Evolutionary conservation across 2,113 vertebrate genomes (phyloP).

Genomic region (Opisthocomus hoazin): DNA sequence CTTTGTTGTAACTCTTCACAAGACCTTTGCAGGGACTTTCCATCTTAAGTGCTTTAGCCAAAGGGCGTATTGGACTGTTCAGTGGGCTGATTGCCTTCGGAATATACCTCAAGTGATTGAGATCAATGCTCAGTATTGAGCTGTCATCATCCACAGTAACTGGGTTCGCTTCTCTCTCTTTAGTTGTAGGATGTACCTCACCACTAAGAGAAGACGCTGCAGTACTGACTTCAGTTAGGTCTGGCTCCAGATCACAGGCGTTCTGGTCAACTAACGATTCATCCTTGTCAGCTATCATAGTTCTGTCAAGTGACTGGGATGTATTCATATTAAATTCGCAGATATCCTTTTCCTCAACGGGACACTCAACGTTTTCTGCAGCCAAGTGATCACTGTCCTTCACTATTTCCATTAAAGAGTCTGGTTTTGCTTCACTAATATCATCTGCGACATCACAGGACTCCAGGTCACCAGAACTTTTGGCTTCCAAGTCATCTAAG

Average conservation of each 20-base stretch:
- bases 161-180: conserved; percentile 45
- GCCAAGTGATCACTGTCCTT: neutral
- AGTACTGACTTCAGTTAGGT: conserved; percentile 5
- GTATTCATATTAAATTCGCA: neutral
- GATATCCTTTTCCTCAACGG: neutral
- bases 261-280: conserved; percentile 21
- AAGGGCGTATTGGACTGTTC: conserved; percentile 84
- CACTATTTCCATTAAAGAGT: conserved; percentile 10
- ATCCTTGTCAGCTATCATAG: neutral
- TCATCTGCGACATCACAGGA: neutral
- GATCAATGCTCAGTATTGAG: conserved; percentile 87
- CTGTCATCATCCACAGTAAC: conserved; percentile 83
- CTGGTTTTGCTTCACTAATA: neutral
- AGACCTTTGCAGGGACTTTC: conserved; percentile 72
- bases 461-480: conserved; percentile 18
- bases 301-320: neutral
- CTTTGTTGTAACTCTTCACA: conserved; percentile 82
- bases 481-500: neutral
- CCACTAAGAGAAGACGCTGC: conserved; percentile 29
- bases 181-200: conserved; percentile 27
- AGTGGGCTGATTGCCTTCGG: conserved; percentile 91
- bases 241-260: conserved; percentile 50
- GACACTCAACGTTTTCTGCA: neutral
- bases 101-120: conserved; percentile 84
- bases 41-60: conserved; percentile 71